Conservation (phyloP, 2,113 vertebrate species). For the Ceyx cyanopectus region DNA sequence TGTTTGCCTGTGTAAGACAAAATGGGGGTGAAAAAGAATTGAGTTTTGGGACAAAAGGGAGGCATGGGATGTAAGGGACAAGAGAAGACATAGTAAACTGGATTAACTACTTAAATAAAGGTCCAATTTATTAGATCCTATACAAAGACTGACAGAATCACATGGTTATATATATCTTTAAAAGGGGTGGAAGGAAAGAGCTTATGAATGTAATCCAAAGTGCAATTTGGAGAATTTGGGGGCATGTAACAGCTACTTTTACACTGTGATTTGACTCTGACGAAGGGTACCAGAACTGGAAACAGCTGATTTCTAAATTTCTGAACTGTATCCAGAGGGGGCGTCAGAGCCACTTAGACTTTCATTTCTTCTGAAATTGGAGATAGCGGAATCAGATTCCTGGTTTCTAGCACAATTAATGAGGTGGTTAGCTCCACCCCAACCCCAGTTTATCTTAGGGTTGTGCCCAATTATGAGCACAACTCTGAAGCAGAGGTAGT, state of each 20-base stretch:
- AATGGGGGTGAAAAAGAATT: fast-evolving
- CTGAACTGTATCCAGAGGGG: neutral
- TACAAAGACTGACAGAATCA: neutral
- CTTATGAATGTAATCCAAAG: neutral
- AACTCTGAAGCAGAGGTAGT: neutral
- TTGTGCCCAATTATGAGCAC: neutral
- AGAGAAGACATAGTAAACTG: neutral
- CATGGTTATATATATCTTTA: neutral
- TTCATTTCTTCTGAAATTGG: neutral
- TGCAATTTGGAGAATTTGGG: neutral
- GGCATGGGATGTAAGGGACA: neutral
- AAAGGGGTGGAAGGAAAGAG: neutral
- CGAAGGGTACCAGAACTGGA: neutral
- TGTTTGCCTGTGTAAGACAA: neutral
- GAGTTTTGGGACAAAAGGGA: neutral
- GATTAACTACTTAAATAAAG: neutral
- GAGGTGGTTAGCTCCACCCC: conserved; percentile 33
- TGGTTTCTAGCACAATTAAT: neutral
- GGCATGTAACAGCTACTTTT: neutral
- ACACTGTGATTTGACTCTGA: neutral
- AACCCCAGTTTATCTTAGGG: neutral
- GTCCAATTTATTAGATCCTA: neutral
- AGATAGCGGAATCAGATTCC: neutral
- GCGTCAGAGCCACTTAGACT: neutral
- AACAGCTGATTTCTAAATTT: neutral